Base-by-base conservation (phyloP, 2,797 vertebrate species). In the Rousettus madagascariensis region DNA sequence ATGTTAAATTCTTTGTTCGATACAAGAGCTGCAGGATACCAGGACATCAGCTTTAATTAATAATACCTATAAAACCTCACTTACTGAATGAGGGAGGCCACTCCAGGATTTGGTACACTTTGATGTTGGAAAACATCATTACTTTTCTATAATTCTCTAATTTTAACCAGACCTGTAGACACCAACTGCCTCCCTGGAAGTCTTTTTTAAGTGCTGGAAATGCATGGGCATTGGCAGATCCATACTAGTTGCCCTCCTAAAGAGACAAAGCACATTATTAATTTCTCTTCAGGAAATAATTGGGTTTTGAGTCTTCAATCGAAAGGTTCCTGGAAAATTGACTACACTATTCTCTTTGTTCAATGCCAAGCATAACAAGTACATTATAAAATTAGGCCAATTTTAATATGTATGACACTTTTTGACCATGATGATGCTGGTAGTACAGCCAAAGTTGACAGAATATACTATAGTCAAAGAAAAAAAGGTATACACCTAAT, bases 151-250 rank as follows among this genome's bases (percentile, higher is more conserved):
- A 72, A 53, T 65, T 78, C 79, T 28, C 68, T 92, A 90, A 43
- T 11, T 11, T 75, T 51, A 94, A n/a, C 53, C 5, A 6, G 98
- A 99, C 99, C 99, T 99, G 98, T 99, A 99, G 97, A 99, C 99
- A 84, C 99, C 99, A 28, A 99, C 99, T 0, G 99, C 99, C 97
- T 99, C 99, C 98, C 99, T 99, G 49, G 99, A 99, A 51, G 99
- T 99, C 98, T 99, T 99, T 97, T 99, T 99, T 95, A 99, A 98
- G 98, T 99, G 99, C 94, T 98, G 99, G 98, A 99, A 99, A 93
- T 99, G 99, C 98, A 98, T 98, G 95, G 99, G 98, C 98, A 99
- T 99, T 0, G 99, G 99, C 22, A 99, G 98, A 93, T 99, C 99
- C 98, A 99, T 99, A 96, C 98, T 99, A 91, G 99, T 99, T 0